These are phyloP conservation scores for Ophthalmolycus amberensis DNA, from an alignment of 2,113 vertebrate genomes.

Conservation along the genomic window DNA sequence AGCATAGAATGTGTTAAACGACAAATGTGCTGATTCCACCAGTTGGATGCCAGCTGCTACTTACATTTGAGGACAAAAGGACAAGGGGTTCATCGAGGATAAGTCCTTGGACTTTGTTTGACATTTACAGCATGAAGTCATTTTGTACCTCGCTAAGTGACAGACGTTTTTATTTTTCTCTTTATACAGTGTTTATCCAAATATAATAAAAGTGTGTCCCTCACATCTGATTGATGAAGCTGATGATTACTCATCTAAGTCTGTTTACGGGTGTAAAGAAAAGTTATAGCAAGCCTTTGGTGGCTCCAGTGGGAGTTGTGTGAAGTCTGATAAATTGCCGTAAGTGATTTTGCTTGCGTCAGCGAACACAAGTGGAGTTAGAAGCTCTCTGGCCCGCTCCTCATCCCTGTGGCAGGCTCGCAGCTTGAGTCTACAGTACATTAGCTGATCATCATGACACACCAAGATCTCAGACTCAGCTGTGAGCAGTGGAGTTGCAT, in stretches of 20 bases:
- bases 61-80: background rate
- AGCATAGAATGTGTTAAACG: background rate
- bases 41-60: background rate
- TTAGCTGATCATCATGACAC: background rate
- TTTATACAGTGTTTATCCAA: background rate
- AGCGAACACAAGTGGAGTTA: background rate
- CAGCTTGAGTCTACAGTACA: background rate
- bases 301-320: background rate
- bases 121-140: background rate
- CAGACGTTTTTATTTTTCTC: background rate
- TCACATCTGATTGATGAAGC: background rate
- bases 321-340: background rate
- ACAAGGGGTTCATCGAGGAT: background rate
- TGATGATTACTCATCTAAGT: background rate
- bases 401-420: background rate
- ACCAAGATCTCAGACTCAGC: background rate
- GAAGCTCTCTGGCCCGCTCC: background rate
- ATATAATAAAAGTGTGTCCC: background rate
- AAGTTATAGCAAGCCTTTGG: background rate
- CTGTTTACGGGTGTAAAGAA: background rate
- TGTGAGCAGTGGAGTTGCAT: background rate
- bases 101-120: background rate
- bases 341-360: background rate
- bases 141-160: background rate
- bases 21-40: slow-evolving; percentile 1